phyloP scores from a whole-genome alignment of 2,113 vertebrate genomes.

The Bubo scandiacus region DNA sequence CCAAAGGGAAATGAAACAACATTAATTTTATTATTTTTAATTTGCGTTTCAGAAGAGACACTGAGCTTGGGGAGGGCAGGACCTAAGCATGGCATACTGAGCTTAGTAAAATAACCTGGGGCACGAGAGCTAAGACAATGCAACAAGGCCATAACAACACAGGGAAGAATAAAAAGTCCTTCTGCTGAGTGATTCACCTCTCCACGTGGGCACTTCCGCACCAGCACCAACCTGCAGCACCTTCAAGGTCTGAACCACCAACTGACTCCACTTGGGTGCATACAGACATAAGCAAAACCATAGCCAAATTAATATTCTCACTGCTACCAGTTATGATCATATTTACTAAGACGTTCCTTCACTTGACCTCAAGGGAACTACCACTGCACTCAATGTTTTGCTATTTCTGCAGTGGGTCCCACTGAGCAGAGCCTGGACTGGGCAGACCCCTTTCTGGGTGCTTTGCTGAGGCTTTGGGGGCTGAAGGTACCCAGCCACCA shows the following conservation, averaged over 20 bases:
- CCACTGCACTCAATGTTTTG: neutral
- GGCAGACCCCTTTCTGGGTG: neutral
- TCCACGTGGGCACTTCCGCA: neutral
- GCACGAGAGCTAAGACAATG: neutral
- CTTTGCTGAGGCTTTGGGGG: neutral
- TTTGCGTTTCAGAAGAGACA: neutral
- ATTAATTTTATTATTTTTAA: neutral
- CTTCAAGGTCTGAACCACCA: neutral
- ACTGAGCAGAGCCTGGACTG: neutral
- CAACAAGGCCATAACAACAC: neutral
- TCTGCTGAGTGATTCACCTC: neutral
- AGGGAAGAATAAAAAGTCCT: neutral
- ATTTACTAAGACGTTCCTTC: neutral
- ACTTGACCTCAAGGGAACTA: neutral
- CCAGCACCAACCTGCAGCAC: neutral
- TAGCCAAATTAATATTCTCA: neutral
- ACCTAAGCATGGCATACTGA: neutral
- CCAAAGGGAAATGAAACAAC: constrained; percentile 5
- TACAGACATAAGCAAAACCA: neutral
- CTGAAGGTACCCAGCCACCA: neutral
- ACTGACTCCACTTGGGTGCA: no score
- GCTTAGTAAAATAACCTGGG: neutral
- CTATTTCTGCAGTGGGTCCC: neutral
- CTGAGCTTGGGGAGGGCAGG: neutral
- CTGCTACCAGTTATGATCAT: neutral